Evolutionary conservation across 2,888 invertebrate species (phyloP), one percentile per base, ranked within the genome.

Genomic region (Eupithecia subumbrata): DNA sequence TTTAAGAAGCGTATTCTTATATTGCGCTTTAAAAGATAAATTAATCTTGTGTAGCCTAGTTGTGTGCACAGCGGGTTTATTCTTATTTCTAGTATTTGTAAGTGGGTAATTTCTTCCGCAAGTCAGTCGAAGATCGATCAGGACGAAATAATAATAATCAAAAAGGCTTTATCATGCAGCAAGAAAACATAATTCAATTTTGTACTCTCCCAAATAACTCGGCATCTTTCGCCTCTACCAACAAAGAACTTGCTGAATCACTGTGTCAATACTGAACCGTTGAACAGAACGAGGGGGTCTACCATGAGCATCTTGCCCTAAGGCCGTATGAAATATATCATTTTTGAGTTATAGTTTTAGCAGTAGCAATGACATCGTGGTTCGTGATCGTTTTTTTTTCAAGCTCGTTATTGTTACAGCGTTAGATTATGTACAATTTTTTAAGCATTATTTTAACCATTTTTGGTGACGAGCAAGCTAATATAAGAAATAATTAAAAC

Each of bases 231-330:
- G 67, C 34, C 67, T 37, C 11, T 40, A 34, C 40, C n/a, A 74
- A 74, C 76, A 74, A 74, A 77, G 73, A 70, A 63, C 16, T 45
- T 72, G 74, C 74, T 40, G 69, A 74, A 68, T 77, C 74, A 74
- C 72, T 69, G 43, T 75, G 77, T 73, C 77, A 75, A 77, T 75
- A 77, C 45, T n/a, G 67, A 70, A 63, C 63, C 45, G 34, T 48
- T 71, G 45, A 56, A 56, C 12, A n/a, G 22, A 60, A 60, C 60
- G 25, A 56, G 25, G 60, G 60, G 60, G 60, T 9, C 60, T 60
- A 60, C 60, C 25, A 60, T 2, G 5, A 25, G 48, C 18, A n/a
- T n/a, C 48, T 48, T 48, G 16, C 2, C n/a, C n/a, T 8, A 2
- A n/a, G n/a, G 52, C n/a, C 18, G 7, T 48, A 48, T n/a, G 52